phyloP scores from a whole-genome alignment of 2,113 vertebrate genomes.

The Nesogale talazaci region DNA sequence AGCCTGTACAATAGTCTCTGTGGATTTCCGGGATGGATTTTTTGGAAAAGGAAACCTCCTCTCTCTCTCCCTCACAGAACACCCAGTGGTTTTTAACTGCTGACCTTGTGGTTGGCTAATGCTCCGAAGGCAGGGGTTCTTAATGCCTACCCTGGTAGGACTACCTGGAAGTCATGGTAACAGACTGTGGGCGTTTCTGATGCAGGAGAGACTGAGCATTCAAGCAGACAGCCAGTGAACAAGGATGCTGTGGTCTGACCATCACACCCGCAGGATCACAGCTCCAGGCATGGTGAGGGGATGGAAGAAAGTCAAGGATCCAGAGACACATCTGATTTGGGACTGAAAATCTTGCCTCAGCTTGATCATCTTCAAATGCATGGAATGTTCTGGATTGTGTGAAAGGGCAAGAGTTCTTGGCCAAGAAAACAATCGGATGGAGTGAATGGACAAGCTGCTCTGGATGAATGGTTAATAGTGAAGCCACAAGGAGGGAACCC shows the following conservation, averaged over 20 bases:
- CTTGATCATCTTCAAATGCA: background rate
- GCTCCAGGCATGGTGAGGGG: no score
- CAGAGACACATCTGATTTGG: background rate
- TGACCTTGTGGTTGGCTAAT: background rate
- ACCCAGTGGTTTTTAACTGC: no score
- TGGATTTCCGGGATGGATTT: no score
- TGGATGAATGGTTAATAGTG: background rate
- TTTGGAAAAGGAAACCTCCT: no score
- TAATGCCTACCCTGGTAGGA: background rate
- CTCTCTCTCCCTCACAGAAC: no score
- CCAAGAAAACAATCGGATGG: background rate
- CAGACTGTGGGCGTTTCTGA: background rate
- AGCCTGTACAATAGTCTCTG: no score
- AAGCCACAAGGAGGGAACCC: background rate
- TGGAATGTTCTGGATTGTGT: background rate
- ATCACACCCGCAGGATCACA: no score
- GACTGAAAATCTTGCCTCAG: slow-evolving; percentile 5
- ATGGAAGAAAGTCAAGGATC: no score
- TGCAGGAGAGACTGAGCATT: background rate
- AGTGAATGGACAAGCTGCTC: background rate
- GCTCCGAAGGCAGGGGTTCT: background rate
- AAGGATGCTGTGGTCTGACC: background rate
- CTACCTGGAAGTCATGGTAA: background rate
- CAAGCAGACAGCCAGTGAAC: background rate
- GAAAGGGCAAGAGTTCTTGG: background rate